Percentiles rank a stretch among this genome's conserved stretches.
Conservation (phyloP, 2,888 invertebrate genomes). For the Erpobdella octoculata region DNA sequence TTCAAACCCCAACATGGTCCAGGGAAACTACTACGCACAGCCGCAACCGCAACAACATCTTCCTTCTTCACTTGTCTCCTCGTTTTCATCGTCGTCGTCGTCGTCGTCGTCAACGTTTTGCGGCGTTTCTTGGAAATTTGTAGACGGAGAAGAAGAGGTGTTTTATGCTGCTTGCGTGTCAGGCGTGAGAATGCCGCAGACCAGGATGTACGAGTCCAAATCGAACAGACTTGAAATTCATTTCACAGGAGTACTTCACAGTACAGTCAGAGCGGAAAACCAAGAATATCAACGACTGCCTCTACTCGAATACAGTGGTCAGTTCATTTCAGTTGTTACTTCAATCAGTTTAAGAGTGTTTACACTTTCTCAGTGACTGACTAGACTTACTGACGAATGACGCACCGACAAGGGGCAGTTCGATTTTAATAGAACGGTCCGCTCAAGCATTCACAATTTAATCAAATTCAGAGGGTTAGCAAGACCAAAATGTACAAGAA, state of each 20-base stretch:
- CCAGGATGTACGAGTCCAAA: constrained; percentile 24
- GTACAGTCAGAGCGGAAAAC: neutral
- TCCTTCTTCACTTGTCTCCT: neutral
- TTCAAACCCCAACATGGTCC: neutral
- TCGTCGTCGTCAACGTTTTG: constrained; percentile 10
- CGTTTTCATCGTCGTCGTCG: constrained; percentile 4
- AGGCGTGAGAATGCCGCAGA: constrained; percentile 24
- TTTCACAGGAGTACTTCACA: constrained; percentile 17
- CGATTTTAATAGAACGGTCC: no score
- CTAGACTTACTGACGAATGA: no score
- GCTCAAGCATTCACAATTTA: no score
- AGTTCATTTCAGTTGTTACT: neutral
- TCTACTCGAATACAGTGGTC: constrained; percentile 25
- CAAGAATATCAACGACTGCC: constrained; percentile 20
- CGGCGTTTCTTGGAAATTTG: constrained; percentile 25
- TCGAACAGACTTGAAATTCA: constrained; percentile 28
- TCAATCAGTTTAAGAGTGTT: no score
- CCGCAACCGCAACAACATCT: constrained; percentile 5
- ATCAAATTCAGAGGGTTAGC: no score
- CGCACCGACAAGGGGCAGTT: no score
- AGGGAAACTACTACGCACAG: constrained; percentile 12
- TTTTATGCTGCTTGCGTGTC: constrained; percentile 31
- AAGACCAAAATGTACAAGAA: no score
- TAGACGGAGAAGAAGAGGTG: constrained; percentile 15
- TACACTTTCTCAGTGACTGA: no score